Conservation (phyloP, 2,888 invertebrate species). For the Colletes collaris region DNA sequence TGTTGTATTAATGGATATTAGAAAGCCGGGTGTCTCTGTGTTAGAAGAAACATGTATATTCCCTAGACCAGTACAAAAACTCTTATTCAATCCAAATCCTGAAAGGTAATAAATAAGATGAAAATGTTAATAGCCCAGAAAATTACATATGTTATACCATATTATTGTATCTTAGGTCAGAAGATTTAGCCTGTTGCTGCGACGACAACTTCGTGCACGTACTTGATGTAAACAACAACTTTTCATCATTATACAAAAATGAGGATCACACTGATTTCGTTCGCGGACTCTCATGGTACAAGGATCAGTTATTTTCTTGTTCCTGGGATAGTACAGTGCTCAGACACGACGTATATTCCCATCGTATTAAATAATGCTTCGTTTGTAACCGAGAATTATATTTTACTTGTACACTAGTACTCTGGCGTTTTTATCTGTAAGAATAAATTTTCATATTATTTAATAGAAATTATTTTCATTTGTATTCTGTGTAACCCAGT, state of each 20-base stretch:
- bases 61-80: slow-evolving; percentile 79
- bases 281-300: slow-evolving; percentile 85
- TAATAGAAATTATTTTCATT: slow-evolving; percentile 6
- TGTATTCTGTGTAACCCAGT: slow-evolving; percentile 8
- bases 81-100: slow-evolving; percentile 79
- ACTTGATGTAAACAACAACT: slow-evolving; percentile 79
- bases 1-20: slow-evolving; percentile 84
- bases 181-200: slow-evolving; percentile 84
- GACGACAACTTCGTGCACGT: slow-evolving; percentile 83
- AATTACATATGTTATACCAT: slow-evolving; percentile 17
- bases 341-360: slow-evolving; percentile 49
- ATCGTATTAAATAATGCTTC: slow-evolving; percentile 14
- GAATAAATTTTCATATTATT: slow-evolving; percentile 31
- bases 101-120: slow-evolving; percentile 65
- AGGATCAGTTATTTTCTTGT: slow-evolving; percentile 84
- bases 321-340: slow-evolving; percentile 85
- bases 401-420: slow-evolving; percentile 19
- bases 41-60: slow-evolving; percentile 77
- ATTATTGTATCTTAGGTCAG: slow-evolving; percentile 68
- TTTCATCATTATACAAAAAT: slow-evolving; percentile 82
- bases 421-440: slow-evolving; percentile 14
- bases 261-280: slow-evolving; percentile 84
- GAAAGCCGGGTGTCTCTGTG: slow-evolving; percentile 81
- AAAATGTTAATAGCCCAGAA: neutral
- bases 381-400: slow-evolving; percentile 10